These are phyloP conservation scores for Amphimedon queenslandica DNA, from an alignment of 37 sponge, comb jelly and placozoan genomes.

Conservation along the genomic window DNA sequence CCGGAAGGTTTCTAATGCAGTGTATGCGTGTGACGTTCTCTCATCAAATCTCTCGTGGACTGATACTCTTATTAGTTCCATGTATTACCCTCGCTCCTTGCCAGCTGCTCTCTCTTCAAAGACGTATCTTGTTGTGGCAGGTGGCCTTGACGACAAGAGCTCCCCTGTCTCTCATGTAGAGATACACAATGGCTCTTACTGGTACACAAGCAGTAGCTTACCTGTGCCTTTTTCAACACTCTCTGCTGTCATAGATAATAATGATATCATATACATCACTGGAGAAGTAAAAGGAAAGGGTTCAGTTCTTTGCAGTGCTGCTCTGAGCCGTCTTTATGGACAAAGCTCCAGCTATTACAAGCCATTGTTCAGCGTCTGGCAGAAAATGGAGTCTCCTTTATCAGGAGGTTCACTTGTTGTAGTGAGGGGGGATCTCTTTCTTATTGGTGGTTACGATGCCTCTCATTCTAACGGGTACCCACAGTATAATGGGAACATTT, in stretches of 20 bases:
- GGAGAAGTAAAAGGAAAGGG: neutral
- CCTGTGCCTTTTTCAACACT: neutral
- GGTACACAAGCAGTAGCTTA: conserved; percentile 1
- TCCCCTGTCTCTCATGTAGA: neutral
- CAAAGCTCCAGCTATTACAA: neutral
- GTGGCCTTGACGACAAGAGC: neutral
- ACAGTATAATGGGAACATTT: neutral
- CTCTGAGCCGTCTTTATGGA: neutral
- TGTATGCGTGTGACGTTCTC: neutral
- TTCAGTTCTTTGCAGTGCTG: neutral
- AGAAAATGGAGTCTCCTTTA: neutral
- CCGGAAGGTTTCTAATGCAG: neutral
- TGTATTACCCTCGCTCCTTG: neutral
- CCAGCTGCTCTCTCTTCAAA: conserved; percentile 1
- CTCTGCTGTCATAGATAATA: neutral
- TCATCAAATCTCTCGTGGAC: neutral
- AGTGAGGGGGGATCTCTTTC: neutral
- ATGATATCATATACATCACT: conserved; percentile 28
- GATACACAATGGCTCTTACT: neutral
- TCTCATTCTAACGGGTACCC: neutral
- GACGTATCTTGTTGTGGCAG: neutral
- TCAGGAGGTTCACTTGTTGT: neutral
- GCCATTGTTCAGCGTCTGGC: neutral
- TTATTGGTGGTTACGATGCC: neutral
- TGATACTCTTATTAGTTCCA: neutral